Conservation (phyloP, 2,797 vertebrate genomes). For the Falco cherrug region DNA sequence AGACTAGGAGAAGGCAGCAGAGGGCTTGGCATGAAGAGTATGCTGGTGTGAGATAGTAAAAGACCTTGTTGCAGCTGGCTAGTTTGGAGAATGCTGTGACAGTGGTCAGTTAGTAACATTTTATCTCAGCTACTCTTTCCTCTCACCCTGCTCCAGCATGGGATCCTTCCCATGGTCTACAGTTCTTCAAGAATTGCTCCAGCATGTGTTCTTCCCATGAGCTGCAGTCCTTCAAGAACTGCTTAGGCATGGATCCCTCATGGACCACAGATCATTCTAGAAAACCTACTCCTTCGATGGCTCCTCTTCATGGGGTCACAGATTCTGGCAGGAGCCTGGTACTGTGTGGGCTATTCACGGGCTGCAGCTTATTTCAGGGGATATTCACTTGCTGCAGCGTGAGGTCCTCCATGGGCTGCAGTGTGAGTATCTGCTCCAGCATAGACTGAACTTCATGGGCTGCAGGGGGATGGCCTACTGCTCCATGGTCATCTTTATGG, state of each 20-base stretch:
- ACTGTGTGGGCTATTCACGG: neutral
- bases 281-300: no score
- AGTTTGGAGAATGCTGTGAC: no score
- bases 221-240: neutral
- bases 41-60: no score
- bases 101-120: neutral
- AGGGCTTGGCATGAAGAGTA: no score
- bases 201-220: neutral
- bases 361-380: neutral
- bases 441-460: neutral
- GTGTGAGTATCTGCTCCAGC: neutral
- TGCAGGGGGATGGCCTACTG: neutral
- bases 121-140: neutral
- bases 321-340: neutral
- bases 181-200: neutral
- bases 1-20: no score
- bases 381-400: neutral
- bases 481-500: neutral
- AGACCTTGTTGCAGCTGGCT: no score
- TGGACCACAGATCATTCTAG: no score
- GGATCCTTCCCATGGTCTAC: rapidly evolving
- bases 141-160: neutral
- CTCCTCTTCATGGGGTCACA: neutral
- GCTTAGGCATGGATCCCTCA: neutral
- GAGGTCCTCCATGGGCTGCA: neutral